These are phyloP conservation scores for Psettodes erumei DNA, from an alignment of 2,113 vertebrate genomes.

Conservation along the genomic window DNA sequence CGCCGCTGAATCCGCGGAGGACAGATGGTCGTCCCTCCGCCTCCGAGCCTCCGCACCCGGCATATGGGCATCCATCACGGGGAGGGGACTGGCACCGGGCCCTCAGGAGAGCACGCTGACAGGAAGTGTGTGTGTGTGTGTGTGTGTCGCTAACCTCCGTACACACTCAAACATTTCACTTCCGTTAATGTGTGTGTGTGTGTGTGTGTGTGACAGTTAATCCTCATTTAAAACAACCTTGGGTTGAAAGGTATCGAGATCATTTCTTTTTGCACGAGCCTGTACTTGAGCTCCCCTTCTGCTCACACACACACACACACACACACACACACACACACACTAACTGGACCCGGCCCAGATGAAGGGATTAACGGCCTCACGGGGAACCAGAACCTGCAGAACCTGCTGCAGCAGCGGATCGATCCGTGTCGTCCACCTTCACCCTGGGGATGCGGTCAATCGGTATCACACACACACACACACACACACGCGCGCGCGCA, in stretches of 20 bases:
- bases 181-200: conserved; percentile 56
- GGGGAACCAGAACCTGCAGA: conserved; percentile 33
- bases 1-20: conserved; percentile 70
- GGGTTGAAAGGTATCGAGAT: conserved; percentile 51
- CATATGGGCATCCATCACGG: conserved; percentile 75
- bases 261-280: conserved; percentile 30
- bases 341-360: conserved; percentile 52
- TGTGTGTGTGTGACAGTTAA: conserved; percentile 45
- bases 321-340: conserved; percentile 11
- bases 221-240: conserved; percentile 60
- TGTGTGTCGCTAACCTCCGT: conserved; percentile 32
- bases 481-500: too few species aligned
- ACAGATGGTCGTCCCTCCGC: conserved; percentile 80
- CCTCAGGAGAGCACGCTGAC: conserved; percentile 68
- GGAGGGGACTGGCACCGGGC: conserved; percentile 68
- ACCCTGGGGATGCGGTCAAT: neutral
- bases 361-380: conserved; percentile 59
- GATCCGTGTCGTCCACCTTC: conserved; percentile 15
- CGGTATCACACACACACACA: neutral
- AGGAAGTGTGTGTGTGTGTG: conserved; percentile 44
- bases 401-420: conserved; percentile 15
- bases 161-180: conserved; percentile 57
- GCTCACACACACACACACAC: conserved; percentile 24
- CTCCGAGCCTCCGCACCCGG: conserved; percentile 69
- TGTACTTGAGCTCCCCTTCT: conserved; percentile 69